Conservation (phyloP, 2,113 vertebrate genomes). For the Heterotis niloticus region DNA sequence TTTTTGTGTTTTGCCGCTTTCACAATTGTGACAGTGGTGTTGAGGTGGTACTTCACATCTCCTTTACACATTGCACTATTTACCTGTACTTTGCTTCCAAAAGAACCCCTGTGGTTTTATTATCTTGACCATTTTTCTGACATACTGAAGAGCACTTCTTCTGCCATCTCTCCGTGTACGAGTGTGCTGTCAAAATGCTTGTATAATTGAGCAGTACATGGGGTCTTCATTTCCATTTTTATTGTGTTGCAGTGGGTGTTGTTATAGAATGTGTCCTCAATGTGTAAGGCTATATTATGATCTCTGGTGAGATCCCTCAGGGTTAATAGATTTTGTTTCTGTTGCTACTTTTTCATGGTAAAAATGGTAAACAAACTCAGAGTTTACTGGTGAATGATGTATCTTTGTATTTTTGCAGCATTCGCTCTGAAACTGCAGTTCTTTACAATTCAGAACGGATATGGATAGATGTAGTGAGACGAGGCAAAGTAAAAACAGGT, state of each 20-base stretch:
- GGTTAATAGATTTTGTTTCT: background rate
- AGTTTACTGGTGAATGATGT: no score
- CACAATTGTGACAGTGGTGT: no score
- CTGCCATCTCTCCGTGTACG: background rate
- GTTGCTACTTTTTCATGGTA: background rate
- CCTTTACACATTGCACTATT: no score
- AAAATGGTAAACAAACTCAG: background rate
- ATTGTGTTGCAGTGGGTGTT: background rate
- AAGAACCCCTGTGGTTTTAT: background rate
- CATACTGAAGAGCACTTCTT: background rate
- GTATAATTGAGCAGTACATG: background rate
- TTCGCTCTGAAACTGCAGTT: background rate
- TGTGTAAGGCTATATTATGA: background rate
- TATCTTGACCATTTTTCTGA: background rate
- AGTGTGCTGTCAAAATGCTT: background rate
- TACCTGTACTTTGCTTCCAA: background rate
- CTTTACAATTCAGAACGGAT: background rate
- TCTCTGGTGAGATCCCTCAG: background rate
- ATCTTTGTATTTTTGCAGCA: background rate
- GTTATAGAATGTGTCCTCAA: background rate
- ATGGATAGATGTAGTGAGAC: background rate
- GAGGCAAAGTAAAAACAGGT: background rate
- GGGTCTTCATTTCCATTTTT: conserved; percentile 2
- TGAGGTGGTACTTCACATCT: no score
- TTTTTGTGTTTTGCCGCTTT: no score